Base-by-base conservation (phyloP, 2,797 vertebrate species). In the Chloroceryle inda region DNA sequence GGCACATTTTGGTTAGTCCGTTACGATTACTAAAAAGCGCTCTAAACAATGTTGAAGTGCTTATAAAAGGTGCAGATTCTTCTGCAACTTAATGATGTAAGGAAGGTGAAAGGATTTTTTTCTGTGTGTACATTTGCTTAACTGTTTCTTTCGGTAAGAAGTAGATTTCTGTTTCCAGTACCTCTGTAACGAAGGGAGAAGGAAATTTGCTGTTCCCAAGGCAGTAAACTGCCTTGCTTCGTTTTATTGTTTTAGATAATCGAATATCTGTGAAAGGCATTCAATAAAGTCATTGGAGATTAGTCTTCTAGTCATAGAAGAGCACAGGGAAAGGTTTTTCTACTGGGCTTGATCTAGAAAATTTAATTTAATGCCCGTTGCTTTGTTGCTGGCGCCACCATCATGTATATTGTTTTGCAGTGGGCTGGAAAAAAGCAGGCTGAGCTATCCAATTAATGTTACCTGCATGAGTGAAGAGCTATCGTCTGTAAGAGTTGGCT, bases 191-290 rank as follows among this genome's bases (percentile, higher is more conserved):
- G 38, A 91, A 87, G 62, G 53, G 13, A 11, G 53, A 71, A 84
- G 62, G 53, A 91, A 88, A 89, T 80, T 44, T 81, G 50, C 22
- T 72, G 38, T 75, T 94, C 85, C 76, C 91, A 63, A 88, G 89
- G 89, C 82, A 85, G 40, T 88, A 78, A 77, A 83, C 61, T 67
- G 61, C 66, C 75, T 91, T 77, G 23, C 64, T 94, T 96, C 53
- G 16, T 77, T 88, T 86, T 96, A 94, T 75, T 89, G 75, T 92
- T 95, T 91, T 91, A 88, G 91, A 62, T 91, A 88, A 96, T 95
- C 24, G 12, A 92, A 37, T 97, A 85, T 94, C 69, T 80, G 87
- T 72, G 87, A 91, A 91, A 96, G 50, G 80, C 79, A 91, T 95
- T 89, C 69, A 92, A 83, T 96, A 92, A 94, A 91, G 62, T 84